These are phyloP conservation scores for Kradibia gibbosae DNA, from an alignment of 1,140 invertebrate species.

Conservation along the genomic window DNA sequence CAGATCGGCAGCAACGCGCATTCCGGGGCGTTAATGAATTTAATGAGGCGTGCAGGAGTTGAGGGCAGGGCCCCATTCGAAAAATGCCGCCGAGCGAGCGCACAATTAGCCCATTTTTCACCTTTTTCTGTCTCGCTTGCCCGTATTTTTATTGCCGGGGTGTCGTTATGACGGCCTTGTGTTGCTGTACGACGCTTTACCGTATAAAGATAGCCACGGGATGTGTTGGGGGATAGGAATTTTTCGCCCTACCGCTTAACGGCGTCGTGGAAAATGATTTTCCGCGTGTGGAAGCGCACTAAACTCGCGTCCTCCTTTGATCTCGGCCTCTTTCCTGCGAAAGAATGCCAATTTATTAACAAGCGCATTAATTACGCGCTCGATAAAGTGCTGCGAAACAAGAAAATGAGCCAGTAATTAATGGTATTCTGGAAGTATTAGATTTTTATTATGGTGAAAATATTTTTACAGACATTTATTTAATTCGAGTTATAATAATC, in stretches of 20 bases:
- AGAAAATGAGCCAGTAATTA: conserved; percentile 47
- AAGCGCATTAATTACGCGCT: conserved; percentile 49
- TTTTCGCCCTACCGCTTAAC: conserved; percentile 6
- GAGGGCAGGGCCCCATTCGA: neutral
- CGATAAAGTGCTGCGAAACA: conserved; percentile 41
- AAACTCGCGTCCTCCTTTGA: conserved; percentile 21
- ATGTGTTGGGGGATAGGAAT: conserved; percentile 2
- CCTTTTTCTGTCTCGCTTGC: conserved; percentile 4
- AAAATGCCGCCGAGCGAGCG: neutral
- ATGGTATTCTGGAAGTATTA: conserved; percentile 39
- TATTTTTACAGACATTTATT: neutral
- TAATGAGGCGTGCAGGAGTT: conserved; percentile 33
- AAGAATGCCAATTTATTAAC: conserved; percentile 52
- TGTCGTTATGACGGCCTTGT: neutral
- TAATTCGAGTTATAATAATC: conserved; percentile 19
- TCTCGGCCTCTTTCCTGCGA: conserved; percentile 27
- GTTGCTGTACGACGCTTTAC: neutral
- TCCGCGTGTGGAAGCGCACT: conserved; percentile 15
- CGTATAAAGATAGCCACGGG: conserved; percentile 2
- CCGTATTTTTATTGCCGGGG: neutral
- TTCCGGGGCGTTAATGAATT: conserved; percentile 48
- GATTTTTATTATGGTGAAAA: conserved; percentile 45
- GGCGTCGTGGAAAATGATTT: conserved; percentile 49
- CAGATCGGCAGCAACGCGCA: conserved; percentile 26
- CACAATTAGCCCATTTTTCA: conserved; percentile 52